phyloP scores from a whole-genome alignment of 2,113 vertebrate species.

The Tachysurus fulvidraco region DNA sequence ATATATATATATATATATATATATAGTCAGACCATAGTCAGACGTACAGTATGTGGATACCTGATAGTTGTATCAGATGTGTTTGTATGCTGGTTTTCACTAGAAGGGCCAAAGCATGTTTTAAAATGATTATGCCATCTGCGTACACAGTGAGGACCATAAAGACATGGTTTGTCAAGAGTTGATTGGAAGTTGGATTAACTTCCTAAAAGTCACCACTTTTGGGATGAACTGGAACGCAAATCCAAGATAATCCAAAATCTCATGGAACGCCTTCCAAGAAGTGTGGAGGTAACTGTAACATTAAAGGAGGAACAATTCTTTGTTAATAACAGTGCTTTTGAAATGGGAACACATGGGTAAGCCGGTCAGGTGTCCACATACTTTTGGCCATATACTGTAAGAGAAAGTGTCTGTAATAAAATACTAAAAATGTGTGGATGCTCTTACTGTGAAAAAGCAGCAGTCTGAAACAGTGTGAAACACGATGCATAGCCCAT shows the following conservation, averaged over 20 bases:
- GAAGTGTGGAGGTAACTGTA: neutral
- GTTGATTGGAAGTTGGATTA: neutral
- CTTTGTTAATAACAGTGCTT: neutral
- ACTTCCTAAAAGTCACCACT: neutral
- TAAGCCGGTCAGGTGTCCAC: neutral
- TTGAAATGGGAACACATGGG: neutral
- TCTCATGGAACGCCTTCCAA: neutral
- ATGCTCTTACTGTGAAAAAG: neutral
- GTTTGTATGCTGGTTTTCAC: neutral
- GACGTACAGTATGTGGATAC: neutral
- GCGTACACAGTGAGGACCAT: neutral
- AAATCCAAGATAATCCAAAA: neutral
- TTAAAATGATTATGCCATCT: neutral
- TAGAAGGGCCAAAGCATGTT: neutral
- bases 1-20: too few relatives aligned
- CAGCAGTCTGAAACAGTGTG: neutral
- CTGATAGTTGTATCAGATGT: neutral
- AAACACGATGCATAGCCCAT: neutral
- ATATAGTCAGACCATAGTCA: too few relatives aligned
- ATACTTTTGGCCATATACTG: neutral
- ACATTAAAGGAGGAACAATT: neutral
- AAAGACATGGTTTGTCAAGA: neutral
- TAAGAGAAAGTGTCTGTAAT: neutral
- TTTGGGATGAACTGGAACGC: neutral
- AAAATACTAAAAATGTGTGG: too few relatives aligned